Percentiles rank a stretch among this genome's conserved stretches.
These are phyloP conservation scores for Macaca fascicularis DNA, from an alignment of 2,113 vertebrate species.

Conservation along the genomic window T2T-MFA8v1.1 NC_088381.1:58325501-58326000, in stretches of 20 bases:
- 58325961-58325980: not conserved
- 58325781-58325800: too few relatives aligned
- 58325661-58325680: not conserved
- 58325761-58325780: not conserved
- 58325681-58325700: not conserved
- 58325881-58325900: not conserved
- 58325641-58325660: too few relatives aligned
- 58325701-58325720: not conserved
- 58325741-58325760: not conserved
- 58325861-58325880: not conserved
- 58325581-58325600: too few relatives aligned
- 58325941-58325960: not conserved
- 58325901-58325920: not conserved
- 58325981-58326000: not conserved
- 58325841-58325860: fast-evolving
- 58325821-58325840: not conserved
- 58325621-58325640: too few relatives aligned
- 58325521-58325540: fast-evolving
- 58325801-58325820: not conserved
- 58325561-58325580: too few relatives aligned
- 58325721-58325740: not conserved
- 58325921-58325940: not conserved
- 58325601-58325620: not conserved
- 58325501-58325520: not conserved
- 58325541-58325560: not conserved